phyloP scores from a whole-genome alignment of 2,888 invertebrate species.

The Leptodirus hochenwartii region DNA sequence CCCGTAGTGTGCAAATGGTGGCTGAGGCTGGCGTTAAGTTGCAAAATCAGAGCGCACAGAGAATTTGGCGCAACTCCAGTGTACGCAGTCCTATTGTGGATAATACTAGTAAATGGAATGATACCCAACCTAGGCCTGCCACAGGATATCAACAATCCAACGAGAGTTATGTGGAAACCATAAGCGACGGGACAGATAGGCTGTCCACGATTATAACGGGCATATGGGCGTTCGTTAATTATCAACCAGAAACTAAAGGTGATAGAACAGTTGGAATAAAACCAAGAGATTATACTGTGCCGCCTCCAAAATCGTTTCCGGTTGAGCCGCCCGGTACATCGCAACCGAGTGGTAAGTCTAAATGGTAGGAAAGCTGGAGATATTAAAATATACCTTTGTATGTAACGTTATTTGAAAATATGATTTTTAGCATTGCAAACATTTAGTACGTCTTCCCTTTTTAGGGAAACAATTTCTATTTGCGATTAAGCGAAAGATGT shows the following conservation, averaged over 20 bases:
- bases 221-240: conserved; percentile 37
- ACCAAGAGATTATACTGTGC: too few species aligned
- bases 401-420: too few species aligned
- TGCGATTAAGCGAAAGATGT: too few species aligned
- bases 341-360: not conserved
- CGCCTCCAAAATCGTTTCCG: conserved; percentile 7
- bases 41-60: conserved; percentile 40
- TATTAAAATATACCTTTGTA: conserved; percentile 1
- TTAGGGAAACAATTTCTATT: too few species aligned
- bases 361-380: not conserved
- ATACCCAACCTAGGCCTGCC: conserved; percentile 2
- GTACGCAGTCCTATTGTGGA: conserved; percentile 29
- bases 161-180: conserved; percentile 8
- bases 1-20: conserved; percentile 51
- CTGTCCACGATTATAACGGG: conserved; percentile 53
- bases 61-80: conserved; percentile 52
- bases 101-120: not conserved
- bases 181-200: conserved; percentile 21
- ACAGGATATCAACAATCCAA: too few species aligned
- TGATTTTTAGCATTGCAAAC: too few species aligned
- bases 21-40: conserved; percentile 44
- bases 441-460: too few species aligned
- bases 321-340: conserved; percentile 7
- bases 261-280: too few species aligned
- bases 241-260: conserved; percentile 14